phyloP scores from a whole-genome alignment of 2,888 invertebrate genomes.

The Plagiodera versicolora region DNA sequence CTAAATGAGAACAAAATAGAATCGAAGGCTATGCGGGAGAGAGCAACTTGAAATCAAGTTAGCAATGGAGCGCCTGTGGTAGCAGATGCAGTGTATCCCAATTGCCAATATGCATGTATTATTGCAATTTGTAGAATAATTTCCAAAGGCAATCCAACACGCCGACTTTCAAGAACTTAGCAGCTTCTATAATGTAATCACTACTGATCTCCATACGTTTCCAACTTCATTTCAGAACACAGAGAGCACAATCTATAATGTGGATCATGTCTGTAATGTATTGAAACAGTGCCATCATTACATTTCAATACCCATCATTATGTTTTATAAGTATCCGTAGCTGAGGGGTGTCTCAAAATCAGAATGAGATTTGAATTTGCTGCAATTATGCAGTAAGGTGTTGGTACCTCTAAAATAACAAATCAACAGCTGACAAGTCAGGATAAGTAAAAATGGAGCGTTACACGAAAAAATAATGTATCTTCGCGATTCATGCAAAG shows the following conservation, averaged over 20 bases:
- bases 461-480: no score
- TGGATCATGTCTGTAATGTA: neutral
- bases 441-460: no score
- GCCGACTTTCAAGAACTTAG: conserved; percentile 37
- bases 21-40: conserved; percentile 35
- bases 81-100: conserved; percentile 41
- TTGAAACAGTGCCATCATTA: no score
- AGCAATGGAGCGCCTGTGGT: conserved; percentile 38
- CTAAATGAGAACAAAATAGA: conserved; percentile 40
- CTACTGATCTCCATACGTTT: conserved; percentile 21
- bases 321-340: no score
- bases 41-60: conserved; percentile 39
- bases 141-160: conserved; percentile 45
- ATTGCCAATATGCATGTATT: conserved; percentile 52
- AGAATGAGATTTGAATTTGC: no score
- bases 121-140: conserved; percentile 51
- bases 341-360: no score
- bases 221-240: conserved; percentile 21
- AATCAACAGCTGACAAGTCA: no score
- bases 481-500: no score
- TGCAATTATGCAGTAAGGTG: no score
- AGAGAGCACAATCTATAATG: neutral
- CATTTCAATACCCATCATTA: no score
- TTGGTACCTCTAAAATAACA: no score
- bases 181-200: conserved; percentile 26